phyloP scores from a whole-genome alignment of 2,888 invertebrate species.

The Lasioglossum pauxillum region DNA sequence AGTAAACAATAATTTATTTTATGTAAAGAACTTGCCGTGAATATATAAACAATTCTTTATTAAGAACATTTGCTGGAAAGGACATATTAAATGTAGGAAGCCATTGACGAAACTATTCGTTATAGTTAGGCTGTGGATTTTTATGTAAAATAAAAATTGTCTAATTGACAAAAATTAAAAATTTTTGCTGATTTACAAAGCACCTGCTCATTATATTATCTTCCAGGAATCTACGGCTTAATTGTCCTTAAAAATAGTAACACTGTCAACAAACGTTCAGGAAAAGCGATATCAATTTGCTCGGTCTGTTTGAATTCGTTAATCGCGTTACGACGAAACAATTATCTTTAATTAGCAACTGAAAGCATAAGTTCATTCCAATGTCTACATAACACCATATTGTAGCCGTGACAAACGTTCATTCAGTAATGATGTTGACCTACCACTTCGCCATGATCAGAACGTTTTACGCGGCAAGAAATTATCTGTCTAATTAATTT shows the following conservation, averaged over 20 bases:
- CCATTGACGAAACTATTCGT: neutral
- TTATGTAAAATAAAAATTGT: neutral
- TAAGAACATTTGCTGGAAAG: neutral
- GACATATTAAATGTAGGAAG: neutral
- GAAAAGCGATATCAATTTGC: neutral
- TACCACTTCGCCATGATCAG: neutral
- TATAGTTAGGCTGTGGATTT: neutral
- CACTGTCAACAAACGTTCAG: neutral
- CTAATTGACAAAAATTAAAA: neutral
- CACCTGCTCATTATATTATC: neutral
- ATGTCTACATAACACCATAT: neutral
- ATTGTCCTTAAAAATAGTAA: neutral
- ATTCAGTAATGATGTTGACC: constrained; percentile 11
- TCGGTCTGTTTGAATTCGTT: neutral
- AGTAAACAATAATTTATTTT: neutral
- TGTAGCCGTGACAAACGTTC: constrained; percentile 9
- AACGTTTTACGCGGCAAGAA: neutral
- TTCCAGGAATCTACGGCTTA: neutral
- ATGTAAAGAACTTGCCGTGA: neutral
- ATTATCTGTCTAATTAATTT: constrained; percentile 1
- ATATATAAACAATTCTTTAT: neutral
- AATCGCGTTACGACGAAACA: constrained; percentile 4
- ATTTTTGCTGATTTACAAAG: neutral
- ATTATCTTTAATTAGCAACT: constrained; percentile 11
- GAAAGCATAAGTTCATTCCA: constrained; percentile 2